These are phyloP conservation scores for Ispidina lecontei DNA, from an alignment of 2,797 vertebrate species.

Conservation along the genomic window DNA sequence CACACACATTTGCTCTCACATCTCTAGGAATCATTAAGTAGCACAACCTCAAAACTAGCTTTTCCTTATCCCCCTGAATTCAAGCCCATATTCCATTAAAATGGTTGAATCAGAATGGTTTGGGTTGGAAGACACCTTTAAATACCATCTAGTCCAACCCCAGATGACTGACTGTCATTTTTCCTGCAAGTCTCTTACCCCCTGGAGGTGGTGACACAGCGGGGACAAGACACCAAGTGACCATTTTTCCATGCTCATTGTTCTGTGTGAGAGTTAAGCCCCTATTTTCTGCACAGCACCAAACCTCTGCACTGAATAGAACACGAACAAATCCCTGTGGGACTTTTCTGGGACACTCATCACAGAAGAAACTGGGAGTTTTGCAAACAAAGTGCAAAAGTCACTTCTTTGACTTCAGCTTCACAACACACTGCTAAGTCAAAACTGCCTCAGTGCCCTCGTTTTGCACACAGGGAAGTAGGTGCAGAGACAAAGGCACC, in stretches of 20 bases:
- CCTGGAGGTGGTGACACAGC: neutral
- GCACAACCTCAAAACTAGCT: neutral
- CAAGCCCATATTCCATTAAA: neutral
- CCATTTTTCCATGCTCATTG: neutral
- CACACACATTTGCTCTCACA: neutral
- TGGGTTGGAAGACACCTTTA: neutral
- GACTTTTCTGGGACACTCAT: constrained; percentile 15
- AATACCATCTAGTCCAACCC: neutral
- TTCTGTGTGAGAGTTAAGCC: neutral
- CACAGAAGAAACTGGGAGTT: neutral
- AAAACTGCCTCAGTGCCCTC: neutral
- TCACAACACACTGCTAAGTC: neutral
- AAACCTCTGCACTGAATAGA: neutral
- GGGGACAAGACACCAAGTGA: neutral
- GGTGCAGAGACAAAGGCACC: neutral
- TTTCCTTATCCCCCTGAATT: neutral
- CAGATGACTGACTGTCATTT: neutral
- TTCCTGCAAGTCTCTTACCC: neutral
- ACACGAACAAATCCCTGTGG: neutral
- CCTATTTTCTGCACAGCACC: neutral
- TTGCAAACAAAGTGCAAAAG: neutral
- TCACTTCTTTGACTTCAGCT: neutral
- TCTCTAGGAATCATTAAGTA: neutral
- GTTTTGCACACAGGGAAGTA: neutral
- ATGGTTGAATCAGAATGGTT: neutral